Conservation (phyloP, 2,888 invertebrate genomes). For the Abscondita cerata region DNA sequence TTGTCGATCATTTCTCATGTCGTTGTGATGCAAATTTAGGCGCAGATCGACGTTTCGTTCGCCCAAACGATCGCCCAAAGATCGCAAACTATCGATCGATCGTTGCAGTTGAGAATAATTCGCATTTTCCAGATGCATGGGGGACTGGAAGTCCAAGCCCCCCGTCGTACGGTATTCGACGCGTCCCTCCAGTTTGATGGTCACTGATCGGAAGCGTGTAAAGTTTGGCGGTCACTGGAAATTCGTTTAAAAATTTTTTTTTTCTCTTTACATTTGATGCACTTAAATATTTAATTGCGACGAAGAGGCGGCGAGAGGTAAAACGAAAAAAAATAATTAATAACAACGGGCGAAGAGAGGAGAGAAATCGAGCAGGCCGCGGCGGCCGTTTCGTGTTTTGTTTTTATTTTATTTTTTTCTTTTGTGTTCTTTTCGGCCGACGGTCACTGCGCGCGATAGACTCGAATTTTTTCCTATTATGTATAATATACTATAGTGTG, state of each 20-base stretch:
- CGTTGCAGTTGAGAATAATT: constrained; percentile 56
- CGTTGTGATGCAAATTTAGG: constrained; percentile 52
- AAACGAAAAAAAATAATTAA: no score
- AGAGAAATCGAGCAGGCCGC: no score
- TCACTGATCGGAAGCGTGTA: constrained; percentile 10
- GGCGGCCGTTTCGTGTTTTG: no score
- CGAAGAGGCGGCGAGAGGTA: no score
- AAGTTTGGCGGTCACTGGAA: constrained; percentile 22
- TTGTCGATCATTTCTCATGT: constrained; percentile 35
- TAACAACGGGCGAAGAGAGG: background rate
- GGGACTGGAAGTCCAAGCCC: constrained; percentile 58
- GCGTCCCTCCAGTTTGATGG: constrained; percentile 54
- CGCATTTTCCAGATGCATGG: constrained; percentile 54
- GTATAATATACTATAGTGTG: no score
- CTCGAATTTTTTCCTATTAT: no score
- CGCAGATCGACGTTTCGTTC: constrained; percentile 57
- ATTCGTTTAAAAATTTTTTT: constrained; percentile 14
- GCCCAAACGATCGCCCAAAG: constrained; percentile 56
- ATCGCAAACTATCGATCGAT: constrained; percentile 57
- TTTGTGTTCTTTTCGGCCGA: no score
- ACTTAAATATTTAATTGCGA: constrained; percentile 7
- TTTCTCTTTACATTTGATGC: constrained; percentile 23
- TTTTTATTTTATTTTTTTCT: no score
- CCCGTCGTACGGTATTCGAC: constrained; percentile 56
- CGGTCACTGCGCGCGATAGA: no score